phyloP scores from a whole-genome alignment of 2,888 invertebrate species.

The Xylocampa areola region DNA sequence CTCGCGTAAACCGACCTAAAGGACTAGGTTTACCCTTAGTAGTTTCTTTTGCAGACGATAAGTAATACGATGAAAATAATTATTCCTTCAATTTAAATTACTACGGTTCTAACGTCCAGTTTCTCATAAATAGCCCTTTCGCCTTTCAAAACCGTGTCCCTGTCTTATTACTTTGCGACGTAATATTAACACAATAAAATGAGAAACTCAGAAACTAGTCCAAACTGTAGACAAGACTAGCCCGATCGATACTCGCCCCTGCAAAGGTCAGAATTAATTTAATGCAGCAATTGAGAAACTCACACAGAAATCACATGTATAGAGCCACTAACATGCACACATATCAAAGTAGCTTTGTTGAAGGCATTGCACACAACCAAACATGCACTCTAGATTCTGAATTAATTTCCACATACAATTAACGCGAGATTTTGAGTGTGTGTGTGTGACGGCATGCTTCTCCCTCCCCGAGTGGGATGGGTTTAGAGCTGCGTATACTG shows the following conservation, averaged over 20 bases:
- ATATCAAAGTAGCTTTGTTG: conserved; percentile 2
- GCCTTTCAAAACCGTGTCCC: conserved; percentile 12
- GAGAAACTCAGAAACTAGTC: conserved; percentile 5
- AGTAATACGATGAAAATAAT: conserved; percentile 5
- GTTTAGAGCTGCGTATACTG: no score
- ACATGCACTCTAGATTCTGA: background rate
- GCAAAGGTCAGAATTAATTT: conserved; percentile 48
- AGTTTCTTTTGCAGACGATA: no score
- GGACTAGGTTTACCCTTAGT: background rate
- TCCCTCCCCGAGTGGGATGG: no score
- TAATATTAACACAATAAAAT: conserved; percentile 17
- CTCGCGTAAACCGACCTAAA: background rate
- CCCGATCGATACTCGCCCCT: conserved; percentile 45
- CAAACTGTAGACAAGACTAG: conserved; percentile 22
- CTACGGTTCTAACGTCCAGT: background rate
- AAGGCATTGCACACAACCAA: background rate
- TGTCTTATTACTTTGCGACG: conserved; percentile 16
- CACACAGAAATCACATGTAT: background rate
- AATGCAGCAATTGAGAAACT: conserved; percentile 19
- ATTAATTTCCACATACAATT: no score
- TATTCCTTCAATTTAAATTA: no score
- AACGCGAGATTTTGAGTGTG: no score
- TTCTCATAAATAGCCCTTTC: conserved; percentile 6
- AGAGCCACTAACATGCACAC: background rate
- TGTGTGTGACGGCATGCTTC: no score